Evolutionary conservation across 2,113 vertebrate species (phyloP).

Genomic region (Centrocercus urophasianus): DNA sequence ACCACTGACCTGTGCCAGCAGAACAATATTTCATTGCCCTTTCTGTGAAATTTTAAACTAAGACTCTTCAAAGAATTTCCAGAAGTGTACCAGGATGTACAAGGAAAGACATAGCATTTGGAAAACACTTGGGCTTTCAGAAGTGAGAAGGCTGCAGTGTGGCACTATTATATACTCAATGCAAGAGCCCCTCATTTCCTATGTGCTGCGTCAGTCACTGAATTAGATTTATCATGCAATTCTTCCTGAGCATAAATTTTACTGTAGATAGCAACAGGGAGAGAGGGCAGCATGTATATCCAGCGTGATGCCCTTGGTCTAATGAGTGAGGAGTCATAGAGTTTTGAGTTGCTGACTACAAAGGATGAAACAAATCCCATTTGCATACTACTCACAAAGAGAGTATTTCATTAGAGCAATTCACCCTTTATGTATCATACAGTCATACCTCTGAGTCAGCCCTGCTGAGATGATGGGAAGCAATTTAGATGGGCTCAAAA

Average conservation of each 20-base stretch:
- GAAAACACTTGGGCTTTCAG: neutral
- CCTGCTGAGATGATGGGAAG: neutral
- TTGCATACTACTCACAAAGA: constrained; percentile 2
- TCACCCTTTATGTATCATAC: neutral
- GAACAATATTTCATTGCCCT: neutral
- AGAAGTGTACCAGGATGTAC: neutral
- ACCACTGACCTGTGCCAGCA: neutral
- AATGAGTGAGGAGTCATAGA: neutral
- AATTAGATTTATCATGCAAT: neutral
- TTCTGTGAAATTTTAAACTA: neutral
- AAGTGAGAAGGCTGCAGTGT: neutral
- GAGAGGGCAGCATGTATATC: neutral
- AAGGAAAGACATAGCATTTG: neutral
- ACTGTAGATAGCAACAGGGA: neutral
- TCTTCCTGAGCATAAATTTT: neutral
- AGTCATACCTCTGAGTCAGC: neutral
- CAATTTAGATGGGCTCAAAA: constrained; percentile 30
- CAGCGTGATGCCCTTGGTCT: neutral
- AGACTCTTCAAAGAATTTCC: neutral
- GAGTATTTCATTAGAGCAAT: neutral
- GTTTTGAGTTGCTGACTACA: neutral
- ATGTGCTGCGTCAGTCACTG: neutral
- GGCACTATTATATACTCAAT: neutral
- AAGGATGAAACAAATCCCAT: constrained; percentile 2
- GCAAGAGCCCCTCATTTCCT: neutral